These are phyloP conservation scores for Megaceryle torquata DNA, from an alignment of 2,113 vertebrate species.

Conservation along the genomic window DNA sequence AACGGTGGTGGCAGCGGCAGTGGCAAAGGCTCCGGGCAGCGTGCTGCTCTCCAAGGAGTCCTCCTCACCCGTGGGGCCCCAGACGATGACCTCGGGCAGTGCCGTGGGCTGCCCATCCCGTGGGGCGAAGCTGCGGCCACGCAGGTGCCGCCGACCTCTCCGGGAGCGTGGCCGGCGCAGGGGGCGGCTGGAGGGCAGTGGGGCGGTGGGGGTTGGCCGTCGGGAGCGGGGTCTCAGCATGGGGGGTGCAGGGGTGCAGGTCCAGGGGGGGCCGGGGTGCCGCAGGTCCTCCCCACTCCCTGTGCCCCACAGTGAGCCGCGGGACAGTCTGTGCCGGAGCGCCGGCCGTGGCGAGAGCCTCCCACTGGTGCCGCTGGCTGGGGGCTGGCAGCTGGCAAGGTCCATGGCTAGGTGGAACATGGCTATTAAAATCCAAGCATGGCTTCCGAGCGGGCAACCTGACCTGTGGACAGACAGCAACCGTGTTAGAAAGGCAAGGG, in stretches of 20 bases:
- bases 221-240: constrained; percentile 28
- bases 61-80: constrained; percentile 78
- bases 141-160: constrained; percentile 61
- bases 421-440: constrained; percentile 82
- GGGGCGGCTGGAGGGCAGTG: constrained; percentile 6
- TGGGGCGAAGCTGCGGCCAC: constrained; percentile 17
- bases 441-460: constrained; percentile 75
- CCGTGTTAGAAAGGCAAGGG: background rate
- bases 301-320: constrained; percentile 55
- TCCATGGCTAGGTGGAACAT: constrained; percentile 80
- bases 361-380: constrained; percentile 25
- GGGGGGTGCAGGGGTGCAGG: background rate
- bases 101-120: constrained; percentile 54
- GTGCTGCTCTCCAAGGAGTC: constrained; percentile 69
- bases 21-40: constrained; percentile 49
- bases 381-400: constrained; percentile 72
- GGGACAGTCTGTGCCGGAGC: constrained; percentile 60
- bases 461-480: constrained; percentile 72
- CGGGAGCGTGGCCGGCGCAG: background rate
- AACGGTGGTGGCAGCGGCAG: constrained; percentile 27
- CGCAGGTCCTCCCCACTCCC: constrained; percentile 46
- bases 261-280: constrained; percentile 44
- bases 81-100: constrained; percentile 75
- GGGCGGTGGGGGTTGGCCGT: constrained; percentile 9
- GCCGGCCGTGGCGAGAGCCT: constrained; percentile 52